Evolutionary conservation across 2,797 vertebrate genomes (phyloP).

Genomic region (Podargus strigoides): DNA sequence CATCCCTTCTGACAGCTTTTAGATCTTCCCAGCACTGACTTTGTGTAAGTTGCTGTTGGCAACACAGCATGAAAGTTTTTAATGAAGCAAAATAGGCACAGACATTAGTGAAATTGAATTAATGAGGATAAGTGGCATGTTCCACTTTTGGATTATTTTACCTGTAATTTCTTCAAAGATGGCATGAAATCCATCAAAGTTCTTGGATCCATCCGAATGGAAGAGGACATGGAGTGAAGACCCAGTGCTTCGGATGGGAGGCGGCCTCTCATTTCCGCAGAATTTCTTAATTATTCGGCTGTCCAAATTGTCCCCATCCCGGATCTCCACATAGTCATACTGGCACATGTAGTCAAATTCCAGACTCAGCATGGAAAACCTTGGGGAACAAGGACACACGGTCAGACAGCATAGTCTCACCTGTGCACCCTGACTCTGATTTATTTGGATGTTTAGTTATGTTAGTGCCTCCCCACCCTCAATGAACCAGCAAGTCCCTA

Average conservation of each 20-base stretch:
- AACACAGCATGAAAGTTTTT: conserved; percentile 15
- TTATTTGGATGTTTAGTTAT: neutral
- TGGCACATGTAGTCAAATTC: conserved; percentile 88
- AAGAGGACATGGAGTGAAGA: conserved; percentile 91
- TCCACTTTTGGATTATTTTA: conserved; percentile 48
- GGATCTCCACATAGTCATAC: conserved; percentile 93
- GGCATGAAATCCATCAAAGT: conserved; percentile 95
- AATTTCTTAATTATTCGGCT: conserved; percentile 87
- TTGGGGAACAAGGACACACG: conserved; percentile 46
- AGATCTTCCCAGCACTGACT: neutral
- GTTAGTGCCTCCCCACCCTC: neutral
- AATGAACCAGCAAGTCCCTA: neutral
- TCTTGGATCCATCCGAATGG: conserved; percentile 95
- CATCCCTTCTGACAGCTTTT: neutral
- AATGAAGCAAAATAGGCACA: conserved; percentile 16
- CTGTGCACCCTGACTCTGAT: neutral
- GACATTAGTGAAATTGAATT: conserved; percentile 17
- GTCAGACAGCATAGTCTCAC: neutral
- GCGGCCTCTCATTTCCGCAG: conserved; percentile 90
- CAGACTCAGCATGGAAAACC: conserved; percentile 95
- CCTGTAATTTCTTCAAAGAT: conserved; percentile 93
- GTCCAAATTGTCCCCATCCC: conserved; percentile 87
- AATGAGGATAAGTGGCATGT: neutral
- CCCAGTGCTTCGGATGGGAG: conserved; percentile 84
- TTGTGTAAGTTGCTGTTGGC: conserved; percentile 20